Evolutionary conservation across 1,140 invertebrate genomes (phyloP).

Genomic region (Vollenhovia emeryi): DNA sequence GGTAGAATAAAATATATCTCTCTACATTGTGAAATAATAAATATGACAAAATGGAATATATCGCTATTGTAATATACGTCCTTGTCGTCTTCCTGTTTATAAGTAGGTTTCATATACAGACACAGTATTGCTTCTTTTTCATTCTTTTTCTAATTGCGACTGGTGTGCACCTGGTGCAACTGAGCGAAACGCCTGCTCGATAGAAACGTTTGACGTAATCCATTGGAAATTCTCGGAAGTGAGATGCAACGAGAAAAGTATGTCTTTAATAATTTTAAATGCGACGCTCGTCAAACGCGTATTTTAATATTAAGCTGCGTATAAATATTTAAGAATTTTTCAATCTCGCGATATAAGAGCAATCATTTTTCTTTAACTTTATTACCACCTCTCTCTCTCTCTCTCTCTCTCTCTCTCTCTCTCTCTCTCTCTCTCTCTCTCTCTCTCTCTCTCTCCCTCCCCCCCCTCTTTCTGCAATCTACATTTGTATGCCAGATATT

Average conservation of each 20-base stretch:
- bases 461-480: too few species aligned
- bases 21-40: neutral
- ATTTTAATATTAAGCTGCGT: neutral
- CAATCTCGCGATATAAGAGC: neutral
- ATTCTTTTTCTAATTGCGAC: constrained; percentile 16
- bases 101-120: constrained; percentile 7
- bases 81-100: neutral
- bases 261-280: neutral
- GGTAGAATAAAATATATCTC: neutral
- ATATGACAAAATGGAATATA: neutral
- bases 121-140: neutral
- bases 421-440: too few species aligned
- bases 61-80: neutral
- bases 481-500: neutral
- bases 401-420: too few species aligned
- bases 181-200: constrained; percentile 13
- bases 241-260: neutral
- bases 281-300: too few species aligned
- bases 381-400: too few species aligned
- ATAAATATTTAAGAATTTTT: constrained; percentile 2
- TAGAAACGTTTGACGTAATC: constrained; percentile 44
- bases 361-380: neutral
- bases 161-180: constrained; percentile 40
- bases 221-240: constrained; percentile 7
- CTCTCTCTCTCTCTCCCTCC: too few species aligned